Conservation (phyloP, 1,140 invertebrate genomes). For the Meloidogyne floridensis region DNA sequence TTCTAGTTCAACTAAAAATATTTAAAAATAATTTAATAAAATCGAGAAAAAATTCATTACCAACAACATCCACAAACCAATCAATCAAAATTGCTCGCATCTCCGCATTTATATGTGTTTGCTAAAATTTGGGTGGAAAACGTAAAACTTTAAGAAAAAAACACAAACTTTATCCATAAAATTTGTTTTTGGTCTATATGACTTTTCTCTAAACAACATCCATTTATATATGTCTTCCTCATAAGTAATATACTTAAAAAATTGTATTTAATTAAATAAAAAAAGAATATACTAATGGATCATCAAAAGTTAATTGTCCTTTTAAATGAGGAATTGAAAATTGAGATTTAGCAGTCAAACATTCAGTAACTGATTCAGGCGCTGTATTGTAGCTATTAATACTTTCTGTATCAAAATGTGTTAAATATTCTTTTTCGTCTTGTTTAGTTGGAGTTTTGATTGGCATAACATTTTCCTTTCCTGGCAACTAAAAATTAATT, state of each 20-base stretch:
- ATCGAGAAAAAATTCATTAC: neutral
- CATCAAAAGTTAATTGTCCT: neutral
- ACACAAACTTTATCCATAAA: slow-evolving; percentile 34
- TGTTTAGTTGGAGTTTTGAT: neutral
- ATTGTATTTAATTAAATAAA: neutral
- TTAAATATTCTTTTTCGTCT: neutral
- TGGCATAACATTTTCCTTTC: neutral
- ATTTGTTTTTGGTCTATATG: slow-evolving; percentile 20
- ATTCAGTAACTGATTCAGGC: neutral
- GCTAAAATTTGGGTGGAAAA: slow-evolving; percentile 16
- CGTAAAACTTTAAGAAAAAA: neutral
- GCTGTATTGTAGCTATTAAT: neutral
- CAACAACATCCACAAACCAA: slow-evolving; percentile 31
- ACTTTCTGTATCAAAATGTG: neutral
- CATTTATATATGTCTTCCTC: slow-evolving; percentile 29
- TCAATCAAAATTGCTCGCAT: slow-evolving; percentile 43
- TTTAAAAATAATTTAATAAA: neutral
- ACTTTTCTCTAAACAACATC: slow-evolving; percentile 19
- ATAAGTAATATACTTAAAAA: slow-evolving; percentile 24
- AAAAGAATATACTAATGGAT: neutral
- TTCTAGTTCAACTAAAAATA: slow-evolving; percentile 27
- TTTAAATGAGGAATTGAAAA: neutral
- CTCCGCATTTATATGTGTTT: slow-evolving; percentile 25
- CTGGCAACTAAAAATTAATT: neutral
- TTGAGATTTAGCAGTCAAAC: neutral